Evolutionary conservation across 2,113 vertebrate species (phyloP), one percentile per base, ranked within the genome.

Genomic region (Mustela nigripes): DNA sequence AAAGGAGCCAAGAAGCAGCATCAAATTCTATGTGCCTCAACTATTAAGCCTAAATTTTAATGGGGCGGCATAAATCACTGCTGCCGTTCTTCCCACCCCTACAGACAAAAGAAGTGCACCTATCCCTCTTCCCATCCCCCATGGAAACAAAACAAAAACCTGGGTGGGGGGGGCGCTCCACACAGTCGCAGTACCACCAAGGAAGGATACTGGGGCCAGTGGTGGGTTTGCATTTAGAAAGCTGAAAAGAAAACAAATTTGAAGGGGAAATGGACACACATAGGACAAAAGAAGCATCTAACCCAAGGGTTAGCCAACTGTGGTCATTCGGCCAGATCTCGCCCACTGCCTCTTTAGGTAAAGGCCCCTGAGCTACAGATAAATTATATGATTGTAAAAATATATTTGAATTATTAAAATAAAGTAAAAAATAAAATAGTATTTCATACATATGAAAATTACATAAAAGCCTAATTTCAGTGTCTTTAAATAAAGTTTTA

Each of bases 381-480:
- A 89, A 33, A 39, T 12, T 28, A 33, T 31, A 67, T 58, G 24
- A 76, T 15, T 78, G 9, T n/a, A 45, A 93, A 62, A 81, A 45
- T 28, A 58, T 36, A 33, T 50, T 78, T 84, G 60, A 91, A 85
- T 95, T 56, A 60, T 69, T 88, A 79, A 10, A 76, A 79, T 18
- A 87, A 87, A 86, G 39, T 78, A 65, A 53, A 93, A 96, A 56
- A 28, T 85, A 91, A 18, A 71, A 15, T 4, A 91, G 2, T 63
- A 88, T 45, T 92, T 67, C 26, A 50, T 50, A 22, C 12, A 48
- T 39, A 21, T n/a, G 56, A 92, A 91, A 87, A 90, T 45, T 33
- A 95, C 15, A 45, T 33, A 48, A 33, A 80, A 80, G 65, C 85
- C n/a, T 22, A 89, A 94, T 56, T 96, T 80, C 26, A 69, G 58